Base-by-base conservation (phyloP, 2,797 vertebrate genomes). In the Tympanoctomys barrerae region DNA sequence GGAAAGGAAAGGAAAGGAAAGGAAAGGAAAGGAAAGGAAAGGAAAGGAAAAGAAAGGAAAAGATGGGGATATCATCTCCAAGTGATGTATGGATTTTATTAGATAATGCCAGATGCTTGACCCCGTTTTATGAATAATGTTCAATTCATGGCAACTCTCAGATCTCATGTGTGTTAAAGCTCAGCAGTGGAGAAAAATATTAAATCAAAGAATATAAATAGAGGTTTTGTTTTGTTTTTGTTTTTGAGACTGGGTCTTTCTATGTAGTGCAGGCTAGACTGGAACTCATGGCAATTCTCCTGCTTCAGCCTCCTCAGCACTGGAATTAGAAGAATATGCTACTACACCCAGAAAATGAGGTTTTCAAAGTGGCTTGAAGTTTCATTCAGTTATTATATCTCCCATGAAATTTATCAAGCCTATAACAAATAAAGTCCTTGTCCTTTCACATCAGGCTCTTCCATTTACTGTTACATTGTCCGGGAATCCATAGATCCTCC, bases 1-100 rank as follows among this genome's bases (percentile, higher is more conserved):
- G n/a, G n/a, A n/a, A n/a, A n/a, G n/a, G n/a, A n/a, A n/a, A n/a
- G 66, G 18, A 6, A 7, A 36, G 16, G 16, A 18, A 7, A 11
- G 36, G 3, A 8, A n/a, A 3, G 18, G 19, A 8, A 36, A 19
- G 7, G 10, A 70, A 16, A 7, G 18, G 0, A n/a, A 33, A 6
- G 18, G n/a, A 19, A 70, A 21, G 16, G 19, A 57, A 57, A 13
- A 2, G 12, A 10, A 73, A 42, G 26, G 22, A 12, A 73, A 73
- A 26, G 1, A 73, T 42, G 12, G 6, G 12, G 2, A 46, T 73
- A 26, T 26, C 46, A 12, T 75, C 11, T 75, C 24, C 22, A 75
- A 46, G 5, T 75, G 24, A 14, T 46, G 39, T 46, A 6, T 46
- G 12, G 12, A 42, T 73, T 42, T 73, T 39, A 73, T 73, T 42